These are phyloP conservation scores for Hiodon alosoides DNA, from an alignment of 2,113 vertebrate species.

Conservation along the genomic window DNA sequence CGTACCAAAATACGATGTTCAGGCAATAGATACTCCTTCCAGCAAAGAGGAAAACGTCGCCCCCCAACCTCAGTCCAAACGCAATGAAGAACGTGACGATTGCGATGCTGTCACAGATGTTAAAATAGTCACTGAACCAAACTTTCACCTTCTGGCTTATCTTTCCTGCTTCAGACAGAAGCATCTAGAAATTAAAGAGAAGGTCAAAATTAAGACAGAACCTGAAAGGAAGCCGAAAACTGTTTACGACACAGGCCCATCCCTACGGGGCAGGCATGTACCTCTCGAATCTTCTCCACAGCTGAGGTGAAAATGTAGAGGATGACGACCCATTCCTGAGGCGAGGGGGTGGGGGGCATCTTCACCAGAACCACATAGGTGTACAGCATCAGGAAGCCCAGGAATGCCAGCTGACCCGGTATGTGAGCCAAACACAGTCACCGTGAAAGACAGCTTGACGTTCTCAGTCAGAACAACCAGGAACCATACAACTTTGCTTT, in stretches of 20 bases:
- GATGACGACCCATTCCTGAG: conserved; percentile 95
- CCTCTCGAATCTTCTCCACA: conserved; percentile 93
- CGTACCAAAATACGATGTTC: conserved; percentile 99
- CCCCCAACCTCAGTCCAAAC: conserved; percentile 82
- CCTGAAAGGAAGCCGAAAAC: neutral
- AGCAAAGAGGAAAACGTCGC: conserved; percentile 63
- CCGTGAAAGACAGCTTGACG: neutral
- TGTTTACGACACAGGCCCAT: neutral
- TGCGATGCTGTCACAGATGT: conserved; percentile 88
- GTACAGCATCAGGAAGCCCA: conserved; percentile 94
- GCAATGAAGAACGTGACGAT: conserved; percentile 90
- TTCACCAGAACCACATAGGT: conserved; percentile 91
- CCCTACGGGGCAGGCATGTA: conserved; percentile 37
- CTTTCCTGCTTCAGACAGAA: conserved; percentile 97
- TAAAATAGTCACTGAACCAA: conserved; percentile 96
- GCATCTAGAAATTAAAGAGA: conserved; percentile 67
- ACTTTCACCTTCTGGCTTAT: conserved; percentile 96
- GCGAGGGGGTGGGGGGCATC: conserved; percentile 74
- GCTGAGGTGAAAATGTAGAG: conserved; percentile 94
- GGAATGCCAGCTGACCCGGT: conserved; percentile 77
- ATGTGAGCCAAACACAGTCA: neutral
- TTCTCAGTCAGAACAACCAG: neutral
- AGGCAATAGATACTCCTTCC: conserved; percentile 92
- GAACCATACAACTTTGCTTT: no score
- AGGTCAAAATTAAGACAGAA: neutral